These are phyloP conservation scores for Sycobia sp. DNA, from an alignment of 1,140 invertebrate species.

Conservation along the genomic window DNA sequence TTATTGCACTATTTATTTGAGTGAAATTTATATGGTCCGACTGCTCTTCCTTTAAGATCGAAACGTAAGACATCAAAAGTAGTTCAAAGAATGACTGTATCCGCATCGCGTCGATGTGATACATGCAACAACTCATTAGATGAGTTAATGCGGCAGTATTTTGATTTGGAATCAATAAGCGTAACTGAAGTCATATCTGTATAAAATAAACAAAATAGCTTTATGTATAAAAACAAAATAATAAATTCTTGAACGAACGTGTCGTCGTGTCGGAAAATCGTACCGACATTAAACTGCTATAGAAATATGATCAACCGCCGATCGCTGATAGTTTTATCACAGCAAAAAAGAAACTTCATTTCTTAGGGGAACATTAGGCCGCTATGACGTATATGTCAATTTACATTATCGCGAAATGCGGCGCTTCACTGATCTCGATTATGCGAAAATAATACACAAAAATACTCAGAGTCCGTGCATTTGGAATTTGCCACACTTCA, in stretches of 20 bases:
- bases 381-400: not conserved
- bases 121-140: not conserved
- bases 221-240: too few relatives aligned
- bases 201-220: not conserved
- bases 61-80: too few relatives aligned
- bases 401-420: conserved; percentile 6
- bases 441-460: not conserved
- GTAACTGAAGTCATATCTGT: too few relatives aligned
- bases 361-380: conserved; percentile 2
- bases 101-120: too few relatives aligned
- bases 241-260: not conserved
- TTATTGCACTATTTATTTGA: not conserved
- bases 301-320: not conserved
- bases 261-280: not conserved
- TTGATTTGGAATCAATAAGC: not conserved
- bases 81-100: not conserved
- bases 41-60: too few relatives aligned
- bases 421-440: conserved; percentile 1
- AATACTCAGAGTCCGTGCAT: not conserved
- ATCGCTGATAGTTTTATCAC: not conserved
- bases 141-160: not conserved
- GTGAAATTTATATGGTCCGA: not conserved
- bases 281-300: conserved; percentile 1
- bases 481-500: conserved; percentile 8
- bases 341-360: not conserved